Evolutionary conservation across 2,797 vertebrate genomes (phyloP), one percentile per base, ranked within the genome.

Genomic region (Valencia hispanica): DNA sequence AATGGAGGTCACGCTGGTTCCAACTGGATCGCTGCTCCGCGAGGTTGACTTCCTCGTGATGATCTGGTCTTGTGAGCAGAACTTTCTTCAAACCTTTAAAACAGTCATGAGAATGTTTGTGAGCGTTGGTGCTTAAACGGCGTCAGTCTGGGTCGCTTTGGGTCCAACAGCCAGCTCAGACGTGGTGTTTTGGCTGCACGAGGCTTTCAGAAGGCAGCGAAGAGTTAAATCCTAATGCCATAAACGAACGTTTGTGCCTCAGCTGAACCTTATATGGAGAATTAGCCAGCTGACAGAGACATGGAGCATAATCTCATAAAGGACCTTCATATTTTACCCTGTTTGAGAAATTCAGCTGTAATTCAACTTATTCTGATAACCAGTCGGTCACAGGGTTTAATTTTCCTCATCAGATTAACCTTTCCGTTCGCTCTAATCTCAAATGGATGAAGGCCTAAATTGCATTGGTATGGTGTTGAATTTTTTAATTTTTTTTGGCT

Each of bases 261-360:
- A 45, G n/a, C 41, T 78, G 59, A 86, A 73, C 65, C 14, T 70
- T 57, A 72, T 75, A 36, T 32, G 34, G 48, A 68, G 27, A 71
- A 53, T 81, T 73, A 70, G 63, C 71, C 70, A 77, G 68, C 79
- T 87, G 71, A 45, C 74, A 47, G 68, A 81, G 73, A 36, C 9
- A 73, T 73, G 36, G 22, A 61, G 87, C 75, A 73, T 90, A 84
- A 88, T 86, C 74, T 77, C 70, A 82, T 91, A 77, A 77, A 14
- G 15, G 4, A 76, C 43, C 25, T 20, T 43, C 80, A 75, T 4
- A 63, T 84, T 89, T 87, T 34, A 79, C 79, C 59, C 18, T 34
- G 86, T 86, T 61, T 83, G 66, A 73, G 72, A 75, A 73, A 72
- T 77, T 79, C 11, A 48, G 32, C 34, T 75, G 32, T 69, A 84